Base-by-base conservation (phyloP, 2,888 invertebrate species). In the Selenia dentaria region DNA sequence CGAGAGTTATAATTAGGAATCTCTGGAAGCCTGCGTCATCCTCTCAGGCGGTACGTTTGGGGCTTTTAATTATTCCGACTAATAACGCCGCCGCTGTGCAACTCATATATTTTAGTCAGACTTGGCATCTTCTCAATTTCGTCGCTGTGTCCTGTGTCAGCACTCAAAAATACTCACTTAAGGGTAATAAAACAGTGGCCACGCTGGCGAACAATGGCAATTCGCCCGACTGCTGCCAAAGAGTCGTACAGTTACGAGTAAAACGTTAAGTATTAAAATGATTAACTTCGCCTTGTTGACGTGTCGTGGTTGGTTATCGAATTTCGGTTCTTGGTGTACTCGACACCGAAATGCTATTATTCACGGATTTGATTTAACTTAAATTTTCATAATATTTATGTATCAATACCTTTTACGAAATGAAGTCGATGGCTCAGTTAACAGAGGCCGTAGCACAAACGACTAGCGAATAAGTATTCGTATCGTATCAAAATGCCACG, bases 211-310 rank as follows among this genome's bases (percentile, higher is more conserved):
- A 86, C 86, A 87, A 86, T 86, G 75, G 83, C 66, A 69, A 74
- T 72, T 76, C 71, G 67, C 67, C 67, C 66, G 67, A 67, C 54
- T 67, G 64, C 66, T 64, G 59, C 58, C 58, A 71, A 67, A 69
- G 69, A 65, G 73, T 73, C 54, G 52, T 54, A 57, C 57, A 46
- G 54, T 70, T 69, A 67, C 66, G 71, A 83, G 75, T 79, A 82
- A 86, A 81, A 77, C 74, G 77, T 48, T 42, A 48, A 48, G 47
- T 79, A 83, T 83, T 84, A 79, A 83, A 80, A 75, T 81, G 81
- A 88, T 87, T 87, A 87, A 84, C 79, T 81, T 67, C 77, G 83
- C 78, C 83, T 86, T 83, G 88, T 88, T 87, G 86, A 83, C 83
- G 85, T 74, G 80, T 79, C 76, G 77, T 74, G 79, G 73, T 70